phyloP scores from a whole-genome alignment of 1,140 invertebrate genomes.

The Psilanteris sp. region DNA sequence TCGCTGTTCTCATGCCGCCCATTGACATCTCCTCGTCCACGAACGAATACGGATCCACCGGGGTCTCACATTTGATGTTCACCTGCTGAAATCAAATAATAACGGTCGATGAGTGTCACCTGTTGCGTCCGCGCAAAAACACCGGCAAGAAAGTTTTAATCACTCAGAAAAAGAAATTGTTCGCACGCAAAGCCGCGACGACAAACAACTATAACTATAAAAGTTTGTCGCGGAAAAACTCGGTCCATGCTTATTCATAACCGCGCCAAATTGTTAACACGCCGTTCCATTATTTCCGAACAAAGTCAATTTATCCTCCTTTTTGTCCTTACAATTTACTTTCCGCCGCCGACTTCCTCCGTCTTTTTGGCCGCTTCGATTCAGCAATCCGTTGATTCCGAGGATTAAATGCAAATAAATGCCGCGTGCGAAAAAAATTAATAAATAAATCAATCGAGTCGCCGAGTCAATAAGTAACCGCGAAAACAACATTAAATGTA shows the following conservation, averaged over 20 bases:
- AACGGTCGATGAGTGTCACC: conserved; percentile 48
- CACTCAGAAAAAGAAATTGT: conserved; percentile 47
- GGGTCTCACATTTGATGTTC: conserved; percentile 83
- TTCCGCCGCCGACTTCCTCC: too few species aligned
- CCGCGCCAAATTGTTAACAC: conserved; percentile 38
- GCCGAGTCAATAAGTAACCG: too few species aligned
- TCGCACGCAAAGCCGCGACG: conserved; percentile 32
- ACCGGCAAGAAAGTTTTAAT: conserved; percentile 53
- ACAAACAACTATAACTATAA: conserved; percentile 44
- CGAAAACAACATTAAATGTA: too few species aligned
- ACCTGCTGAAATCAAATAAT: conserved; percentile 68
- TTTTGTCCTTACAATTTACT: not conserved
- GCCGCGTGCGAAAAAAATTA: not conserved
- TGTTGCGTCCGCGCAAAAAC: conserved; percentile 34
- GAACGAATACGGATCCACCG: conserved; percentile 89
- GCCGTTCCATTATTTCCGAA: conserved; percentile 5
- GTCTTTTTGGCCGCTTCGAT: too few species aligned
- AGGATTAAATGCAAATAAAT: too few species aligned
- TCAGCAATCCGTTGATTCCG: too few species aligned
- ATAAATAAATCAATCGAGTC: too few species aligned
- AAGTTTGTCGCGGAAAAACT: conserved; percentile 20
- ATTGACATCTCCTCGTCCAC: conserved; percentile 86
- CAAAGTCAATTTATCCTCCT: conserved; percentile 12
- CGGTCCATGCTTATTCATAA: conserved; percentile 21
- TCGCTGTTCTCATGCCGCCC: conserved; percentile 74